Conservation (phyloP, 2,888 invertebrate species). For the Drosophila subquinaria region DNA sequence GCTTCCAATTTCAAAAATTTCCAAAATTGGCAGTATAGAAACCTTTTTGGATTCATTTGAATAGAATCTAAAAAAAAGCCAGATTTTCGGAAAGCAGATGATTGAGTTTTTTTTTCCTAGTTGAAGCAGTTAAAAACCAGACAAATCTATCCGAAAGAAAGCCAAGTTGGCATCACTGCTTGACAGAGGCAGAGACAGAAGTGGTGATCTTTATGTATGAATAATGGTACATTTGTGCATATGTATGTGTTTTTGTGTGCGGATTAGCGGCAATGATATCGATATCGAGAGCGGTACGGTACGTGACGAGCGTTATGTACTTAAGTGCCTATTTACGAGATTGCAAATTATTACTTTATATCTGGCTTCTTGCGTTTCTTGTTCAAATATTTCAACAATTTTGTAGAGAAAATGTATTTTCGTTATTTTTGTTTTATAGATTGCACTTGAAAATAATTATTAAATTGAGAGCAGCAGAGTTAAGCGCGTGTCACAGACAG, state of each 20-base stretch:
- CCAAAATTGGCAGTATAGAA: too few relatives aligned
- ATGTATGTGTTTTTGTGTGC: conserved; percentile 18
- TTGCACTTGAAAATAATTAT: conserved; percentile 64
- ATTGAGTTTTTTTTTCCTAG: too few relatives aligned
- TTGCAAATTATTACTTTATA: conserved; percentile 60
- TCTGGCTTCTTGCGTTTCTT: conserved; percentile 44
- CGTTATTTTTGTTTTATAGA: conserved; percentile 33
- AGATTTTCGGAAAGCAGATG: too few relatives aligned
- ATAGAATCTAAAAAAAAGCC: too few relatives aligned
- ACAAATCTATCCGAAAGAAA: too few relatives aligned
- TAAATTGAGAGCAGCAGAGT: conserved; percentile 20
- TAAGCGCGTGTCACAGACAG: conserved; percentile 31
- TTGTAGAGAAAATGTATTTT: conserved; percentile 46
- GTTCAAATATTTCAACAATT: conserved; percentile 69
- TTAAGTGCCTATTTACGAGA: conserved; percentile 76
- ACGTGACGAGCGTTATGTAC: conserved; percentile 77
- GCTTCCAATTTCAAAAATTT: too few relatives aligned
- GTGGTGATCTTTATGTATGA: conserved; percentile 10
- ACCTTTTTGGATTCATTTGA: too few relatives aligned
- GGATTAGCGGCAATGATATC: conserved; percentile 50
- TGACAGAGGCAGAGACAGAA: conserved; percentile 41
- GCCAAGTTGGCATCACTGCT: conserved; percentile 32
- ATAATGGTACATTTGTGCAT: not conserved
- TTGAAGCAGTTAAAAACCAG: too few relatives aligned
- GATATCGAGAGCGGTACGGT: conserved; percentile 50